Base-by-base conservation (phyloP, 2,888 invertebrate genomes). In the Chymomyza procnemis region DNA sequence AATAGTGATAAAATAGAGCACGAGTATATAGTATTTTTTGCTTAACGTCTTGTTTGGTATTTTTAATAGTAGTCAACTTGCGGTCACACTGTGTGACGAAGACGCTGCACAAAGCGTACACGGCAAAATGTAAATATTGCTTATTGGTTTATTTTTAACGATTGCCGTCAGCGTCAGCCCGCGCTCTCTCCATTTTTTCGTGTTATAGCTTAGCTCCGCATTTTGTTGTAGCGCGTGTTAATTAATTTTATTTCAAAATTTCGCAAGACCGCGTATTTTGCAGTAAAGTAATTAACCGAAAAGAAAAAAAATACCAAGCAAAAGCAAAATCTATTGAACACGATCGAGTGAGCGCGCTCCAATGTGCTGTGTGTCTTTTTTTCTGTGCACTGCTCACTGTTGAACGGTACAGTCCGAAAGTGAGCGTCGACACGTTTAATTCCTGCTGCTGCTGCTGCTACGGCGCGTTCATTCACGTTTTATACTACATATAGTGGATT, bases 121-220 rank as follows among this genome's bases (percentile, higher is more conserved):
- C 67, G 69, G 68, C 68, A 71, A 74, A 75, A 76, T 71, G 71
- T 72, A 69, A 67, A 74, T 69, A 71, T 66, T 64, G 61, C 64
- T 80, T 76, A 63, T 72, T 73, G 65, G 69, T 81, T 80, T 86
- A 86, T 88, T 85, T 87, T 78, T 87, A 87, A 87, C 84, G 73
- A 74, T 74, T 86, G 82, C 74, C 80, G 82, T 85, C 80, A 85
- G 71, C 66, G 62, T 34, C 52, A 48, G 48, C 14, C 34, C 41
- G 21, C 21, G 52, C 65, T 46, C 64, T 60, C 19, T 54, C 61
- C n/a, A n/a, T n/a, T n/a, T n/a, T n/a, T n/a, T 26, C 56, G 47
- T 64, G 61, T 26, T 50, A 19, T 61, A 14, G 61, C 57, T 60
- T 34, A 19, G 46, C 16, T 50, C 71, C 68, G 57, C 48, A 61